Evolutionary conservation across 2,113 vertebrate species (phyloP).

Genomic region (Hippocampus barbouri): DNA sequence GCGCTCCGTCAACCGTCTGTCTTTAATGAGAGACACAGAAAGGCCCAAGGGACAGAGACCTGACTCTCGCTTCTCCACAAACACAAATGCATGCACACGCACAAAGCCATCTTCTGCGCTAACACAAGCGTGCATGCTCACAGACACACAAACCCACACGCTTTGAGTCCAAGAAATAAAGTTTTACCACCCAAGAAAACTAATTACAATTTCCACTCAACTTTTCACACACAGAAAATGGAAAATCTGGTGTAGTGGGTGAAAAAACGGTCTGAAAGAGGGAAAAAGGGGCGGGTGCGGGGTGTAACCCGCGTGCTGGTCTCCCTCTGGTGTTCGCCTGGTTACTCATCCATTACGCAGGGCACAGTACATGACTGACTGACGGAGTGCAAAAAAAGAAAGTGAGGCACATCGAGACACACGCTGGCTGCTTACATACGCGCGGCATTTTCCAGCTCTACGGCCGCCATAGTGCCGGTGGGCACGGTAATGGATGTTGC

Average conservation of each 20-base stretch:
- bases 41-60: constrained; percentile 71
- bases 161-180: constrained; percentile 44
- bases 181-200: constrained; percentile 38
- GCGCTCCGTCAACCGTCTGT: constrained; percentile 76
- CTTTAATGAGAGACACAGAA: constrained; percentile 76
- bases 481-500: constrained; percentile 58
- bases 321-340: constrained; percentile 69
- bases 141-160: constrained; percentile 16
- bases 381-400: constrained; percentile 34
- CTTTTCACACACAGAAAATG: constrained; percentile 17
- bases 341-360: constrained; percentile 72
- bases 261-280: constrained; percentile 3
- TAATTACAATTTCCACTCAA: constrained; percentile 41
- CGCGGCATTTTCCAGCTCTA: constrained; percentile 49
- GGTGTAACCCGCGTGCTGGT: constrained; percentile 60
- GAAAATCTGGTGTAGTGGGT: constrained; percentile 17
- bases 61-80: constrained; percentile 52
- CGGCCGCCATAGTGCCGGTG: constrained; percentile 51
- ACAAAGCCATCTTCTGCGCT: constrained; percentile 39
- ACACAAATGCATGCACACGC: constrained; percentile 24
- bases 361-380: constrained; percentile 69
- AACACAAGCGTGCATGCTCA: constrained; percentile 18
- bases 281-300: constrained; percentile 10
- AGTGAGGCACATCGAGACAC: constrained; percentile 14
- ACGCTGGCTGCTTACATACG: constrained; percentile 35